Base-by-base conservation (phyloP, 2,113 vertebrate genomes). In the Patagioenas fasciata region DNA sequence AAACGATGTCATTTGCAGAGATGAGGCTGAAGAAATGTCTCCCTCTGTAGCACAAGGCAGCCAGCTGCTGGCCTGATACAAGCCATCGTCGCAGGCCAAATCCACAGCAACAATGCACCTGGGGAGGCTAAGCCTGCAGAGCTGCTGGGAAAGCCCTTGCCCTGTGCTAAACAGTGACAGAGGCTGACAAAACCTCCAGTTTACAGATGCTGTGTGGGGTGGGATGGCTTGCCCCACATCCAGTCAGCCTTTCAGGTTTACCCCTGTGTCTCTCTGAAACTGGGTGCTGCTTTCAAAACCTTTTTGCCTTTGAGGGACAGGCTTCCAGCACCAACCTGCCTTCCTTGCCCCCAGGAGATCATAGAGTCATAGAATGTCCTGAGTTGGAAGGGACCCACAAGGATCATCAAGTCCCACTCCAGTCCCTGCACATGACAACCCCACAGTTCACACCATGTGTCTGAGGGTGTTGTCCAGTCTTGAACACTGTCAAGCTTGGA, bases 141-240 rank as follows among this genome's bases (percentile, higher is more conserved):
- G 8, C 13, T 81, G 78, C 51, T 62, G 32, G 5, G 20, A 84
- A 78, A 61, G 13, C 28, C 16, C 25, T 56, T 84, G 79, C 32
- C 34, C 12, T 3, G 1, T 4, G 21, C 23, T 53, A 38, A 17
- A 32, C 47, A 71, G 73, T 0, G 1, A 87, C 40, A 29, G 0
- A 18, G 53, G 32, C 13, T 60, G 44, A 53, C 13, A 44, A 28
- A 25, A 67, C 4, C 38, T 80, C 42, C n/a, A 32, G 8, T 44
- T 72, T 32, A 42, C 18, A 65, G 66, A 15, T 13, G 16, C n/a
- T 1, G 1, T 2, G 6, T 29, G 38, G 20, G 34, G 25, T 9
- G 15, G 6, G 24, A 50, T n/a, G 36, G 21, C 13, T 65, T 42
- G 31, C 8, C 38, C 34, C 0, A 0, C 13, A 92, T 56, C 44